Evolutionary conservation across 2,888 invertebrate genomes (phyloP), one percentile per base, ranked within the genome.

Genomic region (Ceriagrion tenellum): DNA sequence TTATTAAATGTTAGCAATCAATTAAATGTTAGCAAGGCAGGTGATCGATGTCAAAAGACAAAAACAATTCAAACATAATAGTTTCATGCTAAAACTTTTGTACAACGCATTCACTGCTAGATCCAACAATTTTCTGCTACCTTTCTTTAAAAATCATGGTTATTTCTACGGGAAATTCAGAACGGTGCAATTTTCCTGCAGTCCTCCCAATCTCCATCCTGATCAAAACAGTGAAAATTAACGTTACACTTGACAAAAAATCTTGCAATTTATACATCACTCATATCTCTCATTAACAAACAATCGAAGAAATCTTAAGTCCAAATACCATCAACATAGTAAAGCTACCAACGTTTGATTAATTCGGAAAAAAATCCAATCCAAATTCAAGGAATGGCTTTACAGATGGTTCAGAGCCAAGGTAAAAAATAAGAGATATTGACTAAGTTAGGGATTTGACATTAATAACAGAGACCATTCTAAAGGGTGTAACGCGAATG

Each of bases 131-230:
- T 35, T 35, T 93, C n/a, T 26, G 26, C 93, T 93, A 93, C 93
- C 93, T 93, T 93, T 93, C 47, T 35, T 47, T n/a, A 93, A n/a
- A 26, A 93, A 12, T 74, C 93, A 93, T 93, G 93, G 69, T 18
- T 93, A 93, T 69, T 93, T 93, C 74, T 93, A 93, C 93, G 69
- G 93, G 69, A 74, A 93, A 93, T 93, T 69, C n/a, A 47, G 93
- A 69, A 47, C 47, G 40, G 23, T 47, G 63, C 13, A 55, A 74
- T 3, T 16, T 93, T 69, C 93, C 63, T 63, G 93, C 74, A 93
- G 47, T 93, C 93, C n/a, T n/a, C 93, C 55, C 47, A 26, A 93
- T 63, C 93, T 74, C 69, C 93, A 93, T 93, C 93, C 69, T 93
- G 47, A 69, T 40, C 69, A 63, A 69, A 69, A 74, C 74, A 93